Conservation (phyloP, 2,888 invertebrate genomes). For the Drosophila greeni region DNA sequence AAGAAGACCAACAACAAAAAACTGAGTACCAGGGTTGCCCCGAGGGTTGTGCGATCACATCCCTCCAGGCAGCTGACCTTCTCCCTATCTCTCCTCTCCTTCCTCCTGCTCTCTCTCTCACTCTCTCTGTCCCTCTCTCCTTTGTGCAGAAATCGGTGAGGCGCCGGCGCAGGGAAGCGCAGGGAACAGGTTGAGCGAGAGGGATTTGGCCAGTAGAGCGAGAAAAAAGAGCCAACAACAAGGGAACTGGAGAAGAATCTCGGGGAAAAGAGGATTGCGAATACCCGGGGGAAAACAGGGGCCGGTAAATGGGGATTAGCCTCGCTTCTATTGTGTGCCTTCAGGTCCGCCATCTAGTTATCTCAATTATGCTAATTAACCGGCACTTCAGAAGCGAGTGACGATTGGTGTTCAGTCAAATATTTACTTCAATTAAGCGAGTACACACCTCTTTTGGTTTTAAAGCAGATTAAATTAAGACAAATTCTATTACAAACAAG, state of each 20-base stretch:
- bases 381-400: conserved; percentile 5
- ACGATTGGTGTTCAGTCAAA: conserved; percentile 14
- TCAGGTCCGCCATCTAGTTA: conserved; percentile 17
- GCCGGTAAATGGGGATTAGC: conserved; percentile 29
- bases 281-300: conserved; percentile 5
- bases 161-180: conserved; percentile 38
- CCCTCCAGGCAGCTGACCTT: conserved; percentile 40
- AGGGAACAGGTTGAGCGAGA: conserved; percentile 40
- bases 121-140: conserved; percentile 5
- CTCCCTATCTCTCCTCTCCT: background rate
- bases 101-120: background rate
- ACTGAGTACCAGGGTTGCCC: conserved; percentile 22
- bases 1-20: conserved; percentile 41
- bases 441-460: background rate
- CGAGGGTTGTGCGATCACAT: conserved; percentile 56
- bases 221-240: conserved; percentile 8
- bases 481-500: too few relatives aligned
- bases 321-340: conserved; percentile 17
- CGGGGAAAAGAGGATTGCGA: conserved; percentile 1
- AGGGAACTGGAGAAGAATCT: conserved; percentile 31
- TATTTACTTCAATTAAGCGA: background rate
- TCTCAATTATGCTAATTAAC: conserved; percentile 38
- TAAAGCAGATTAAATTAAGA: too few relatives aligned
- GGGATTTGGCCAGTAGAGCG: conserved; percentile 30
- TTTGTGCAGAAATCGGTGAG: conserved; percentile 27